Base-by-base conservation (phyloP, 2,888 invertebrate species). In the Machimus atricapillus region DNA sequence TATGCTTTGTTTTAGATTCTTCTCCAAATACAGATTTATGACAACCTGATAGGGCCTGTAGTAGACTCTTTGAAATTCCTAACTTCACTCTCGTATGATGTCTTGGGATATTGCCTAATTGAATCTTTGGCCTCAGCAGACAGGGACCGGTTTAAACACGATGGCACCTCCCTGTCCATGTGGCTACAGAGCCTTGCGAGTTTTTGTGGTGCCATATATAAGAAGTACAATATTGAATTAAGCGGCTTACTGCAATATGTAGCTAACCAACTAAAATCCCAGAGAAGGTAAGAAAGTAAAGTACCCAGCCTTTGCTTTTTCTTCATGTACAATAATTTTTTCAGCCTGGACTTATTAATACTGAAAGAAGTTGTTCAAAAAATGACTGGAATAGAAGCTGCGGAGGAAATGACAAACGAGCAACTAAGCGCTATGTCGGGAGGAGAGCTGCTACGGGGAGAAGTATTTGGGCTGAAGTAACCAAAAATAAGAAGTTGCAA, bases 371-470 rank as follows among this genome's bases (percentile, higher is more conserved):
- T 99, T 89, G 97, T 99, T 74, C 98, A 98, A 93, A 99, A 99
- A 94, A 99, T 99, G 99, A 98, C 98, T 0, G 99, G 99, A 7
- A 98, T 99, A 86, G 99, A 99, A 93, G 96, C 98, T 0, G 96
- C 97, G 0, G 98, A 98, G 91, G 98, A 98, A 93, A 96, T 99
- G 94, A 99, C 99, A 0, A 94, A 96, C 31, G 99, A 99, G 90
- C 99, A 99, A 91, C 93, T 99, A 86, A 98, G 98, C 91, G 99
- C 99, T 0, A 97, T 99, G 96, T 96, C 97, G 86, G 99, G 99
- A 9, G 99, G 99, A 0, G 99, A 99, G 93, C 93, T 98, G 81
- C 94, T 99, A 3, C 96, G 97, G 91, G 97, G 97, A 90, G 99
- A 99, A 73, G 82, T 82, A 82, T 19, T 52, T n/a, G 37, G 19